These are phyloP conservation scores for Cynodonichthys magdalenae DNA, from an alignment of 2,797 vertebrate genomes.

Conservation along the genomic window DNA sequence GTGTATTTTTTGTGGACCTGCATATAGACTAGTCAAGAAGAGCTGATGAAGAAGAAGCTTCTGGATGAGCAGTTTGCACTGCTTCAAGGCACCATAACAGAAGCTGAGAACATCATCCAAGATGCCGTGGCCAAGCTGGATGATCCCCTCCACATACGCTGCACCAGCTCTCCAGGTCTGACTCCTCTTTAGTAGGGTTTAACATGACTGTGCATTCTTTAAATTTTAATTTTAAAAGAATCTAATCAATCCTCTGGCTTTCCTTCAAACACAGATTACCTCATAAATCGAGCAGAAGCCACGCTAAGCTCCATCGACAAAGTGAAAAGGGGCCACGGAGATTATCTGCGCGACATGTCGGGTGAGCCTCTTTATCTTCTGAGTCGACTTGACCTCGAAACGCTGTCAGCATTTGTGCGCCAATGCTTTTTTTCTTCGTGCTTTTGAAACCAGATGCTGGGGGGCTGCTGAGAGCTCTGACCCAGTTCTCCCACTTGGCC, in stretches of 20 bases:
- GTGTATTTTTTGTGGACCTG: neutral
- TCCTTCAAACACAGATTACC: conserved; percentile 85
- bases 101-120: conserved; percentile 88
- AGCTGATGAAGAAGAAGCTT: conserved; percentile 87
- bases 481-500: conserved; percentile 89
- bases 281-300: conserved; percentile 89
- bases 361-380: conserved; percentile 73
- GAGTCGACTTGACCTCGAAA: neutral
- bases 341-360: conserved; percentile 85
- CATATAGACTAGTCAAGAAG: conserved; percentile 83
- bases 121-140: conserved; percentile 90
- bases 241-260: conserved; percentile 16
- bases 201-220: neutral
- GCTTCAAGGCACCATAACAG: conserved; percentile 84
- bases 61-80: conserved; percentile 90
- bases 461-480: conserved; percentile 86
- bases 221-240: neutral
- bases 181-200: neutral
- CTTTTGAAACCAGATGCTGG: conserved; percentile 84
- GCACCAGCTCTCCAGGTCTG: conserved; percentile 94
- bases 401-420: neutral
- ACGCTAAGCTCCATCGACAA: conserved; percentile 85
- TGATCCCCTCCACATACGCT: conserved; percentile 91
- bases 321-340: conserved; percentile 86
- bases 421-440: conserved; percentile 28